Percentiles rank a stretch among this genome's conserved stretches.
Conservation (phyloP, 2,888 invertebrate species). For the Drosophila meridiana region DNA sequence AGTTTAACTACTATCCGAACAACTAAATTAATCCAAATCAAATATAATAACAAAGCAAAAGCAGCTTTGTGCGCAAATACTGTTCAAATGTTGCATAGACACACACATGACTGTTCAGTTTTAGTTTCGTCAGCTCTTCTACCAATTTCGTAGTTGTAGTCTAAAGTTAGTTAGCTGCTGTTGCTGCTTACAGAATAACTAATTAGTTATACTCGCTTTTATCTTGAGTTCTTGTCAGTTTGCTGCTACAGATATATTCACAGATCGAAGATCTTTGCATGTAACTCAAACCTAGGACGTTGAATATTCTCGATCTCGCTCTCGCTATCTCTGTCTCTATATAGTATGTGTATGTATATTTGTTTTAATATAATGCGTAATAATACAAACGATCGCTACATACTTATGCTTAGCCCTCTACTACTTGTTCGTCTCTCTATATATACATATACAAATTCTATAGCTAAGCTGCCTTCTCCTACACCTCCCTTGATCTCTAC, state of each 20-base stretch:
- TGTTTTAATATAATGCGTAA: conserved; percentile 49
- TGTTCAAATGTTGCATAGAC: conserved; percentile 49
- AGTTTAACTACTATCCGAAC: conserved; percentile 31
- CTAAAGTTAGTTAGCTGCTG: conserved; percentile 31
- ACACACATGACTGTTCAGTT: conserved; percentile 26
- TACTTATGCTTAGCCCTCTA: conserved; percentile 22
- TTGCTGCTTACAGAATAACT: conserved; percentile 19
- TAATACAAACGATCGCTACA: conserved; percentile 59
- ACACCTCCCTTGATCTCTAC: conserved; percentile 1
- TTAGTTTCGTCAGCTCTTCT: conserved; percentile 21
- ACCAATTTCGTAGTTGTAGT: conserved; percentile 11
- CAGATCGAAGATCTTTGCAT: conserved; percentile 19
- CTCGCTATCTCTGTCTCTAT: conserved; percentile 22
- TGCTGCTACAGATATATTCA: conserved; percentile 27
- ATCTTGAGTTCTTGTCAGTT: conserved; percentile 27
- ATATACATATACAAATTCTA: conserved; percentile 68
- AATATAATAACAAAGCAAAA: conserved; percentile 49
- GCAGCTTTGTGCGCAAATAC: conserved; percentile 72
- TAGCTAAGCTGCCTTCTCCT: conserved; percentile 51
- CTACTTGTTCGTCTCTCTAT: conserved; percentile 41
- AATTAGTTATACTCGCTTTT: conserved; percentile 10
- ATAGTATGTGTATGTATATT: conserved; percentile 42
- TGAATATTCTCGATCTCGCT: conserved; percentile 41
- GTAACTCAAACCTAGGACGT: conserved; percentile 48
- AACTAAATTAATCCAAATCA: conserved; percentile 23